phyloP scores from a whole-genome alignment of 2,113 vertebrate species.

The Proteles cristata region DNA sequence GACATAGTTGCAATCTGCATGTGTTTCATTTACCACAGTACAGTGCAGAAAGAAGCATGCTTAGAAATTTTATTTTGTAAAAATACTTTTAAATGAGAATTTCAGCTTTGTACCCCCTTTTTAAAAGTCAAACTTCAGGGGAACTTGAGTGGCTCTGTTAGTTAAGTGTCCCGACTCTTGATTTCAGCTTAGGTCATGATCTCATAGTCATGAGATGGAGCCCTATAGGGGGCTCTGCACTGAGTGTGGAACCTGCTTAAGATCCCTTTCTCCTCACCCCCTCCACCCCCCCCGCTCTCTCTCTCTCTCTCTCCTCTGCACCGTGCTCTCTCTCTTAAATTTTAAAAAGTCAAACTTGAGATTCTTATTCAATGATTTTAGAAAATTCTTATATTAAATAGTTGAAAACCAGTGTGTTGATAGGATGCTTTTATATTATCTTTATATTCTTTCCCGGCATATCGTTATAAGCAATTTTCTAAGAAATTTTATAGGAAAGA shows the following conservation, averaged over 20 bases:
- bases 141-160: no score
- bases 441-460: neutral
- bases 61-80: neutral
- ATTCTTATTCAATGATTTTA: neutral
- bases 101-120: neutral
- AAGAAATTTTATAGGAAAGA: neutral
- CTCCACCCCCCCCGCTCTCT: no score
- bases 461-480: neutral
- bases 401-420: neutral
- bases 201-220: no score
- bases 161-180: no score
- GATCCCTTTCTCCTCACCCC: no score
- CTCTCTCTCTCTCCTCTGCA: no score
- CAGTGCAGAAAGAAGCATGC: neutral
- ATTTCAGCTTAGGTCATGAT: no score
- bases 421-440: neutral
- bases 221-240: no score
- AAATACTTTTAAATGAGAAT: slow-evolving; percentile 32
- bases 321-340: no score
- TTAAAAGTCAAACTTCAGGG: neutral
- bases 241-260: no score
- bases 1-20: neutral
- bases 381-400: neutral
- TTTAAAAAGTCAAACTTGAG: neutral
- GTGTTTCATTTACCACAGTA: neutral